A percentile compares a stretch with the other conserved stretches of the same genome.
Evolutionary conservation across 2,113 vertebrate species (phyloP).

Genomic region (Oreochromis spilurus): DNA sequence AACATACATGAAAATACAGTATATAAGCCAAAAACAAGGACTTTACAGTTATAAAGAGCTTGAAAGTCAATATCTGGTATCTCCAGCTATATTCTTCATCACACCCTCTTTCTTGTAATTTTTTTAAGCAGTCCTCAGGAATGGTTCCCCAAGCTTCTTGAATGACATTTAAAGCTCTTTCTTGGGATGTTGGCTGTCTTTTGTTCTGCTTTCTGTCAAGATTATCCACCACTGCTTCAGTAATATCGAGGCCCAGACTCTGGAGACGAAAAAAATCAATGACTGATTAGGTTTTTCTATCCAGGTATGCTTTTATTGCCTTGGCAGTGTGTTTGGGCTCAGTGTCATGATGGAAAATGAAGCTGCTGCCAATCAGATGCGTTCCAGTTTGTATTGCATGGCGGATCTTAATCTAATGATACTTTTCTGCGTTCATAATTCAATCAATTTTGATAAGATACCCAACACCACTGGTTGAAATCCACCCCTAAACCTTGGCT

Average conservation of each 20-base stretch:
- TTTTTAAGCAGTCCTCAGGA: neutral
- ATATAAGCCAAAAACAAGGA: neutral
- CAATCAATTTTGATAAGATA: neutral
- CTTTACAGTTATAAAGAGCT: neutral
- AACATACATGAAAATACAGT: neutral
- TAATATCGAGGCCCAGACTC: neutral
- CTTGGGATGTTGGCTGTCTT: neutral
- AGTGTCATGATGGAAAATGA: neutral
- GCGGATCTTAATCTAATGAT: neutral
- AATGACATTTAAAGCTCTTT: neutral
- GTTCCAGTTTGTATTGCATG: neutral
- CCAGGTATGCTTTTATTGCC: neutral
- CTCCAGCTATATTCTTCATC: neutral
- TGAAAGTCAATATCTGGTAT: neutral
- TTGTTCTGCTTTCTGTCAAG: neutral
- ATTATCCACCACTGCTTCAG: neutral
- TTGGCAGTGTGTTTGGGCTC: neutral
- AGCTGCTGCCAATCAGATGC: neutral
- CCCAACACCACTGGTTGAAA: neutral
- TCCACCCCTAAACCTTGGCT: neutral
- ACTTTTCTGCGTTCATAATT: neutral
- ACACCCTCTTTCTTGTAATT: neutral
- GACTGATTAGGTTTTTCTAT: neutral
- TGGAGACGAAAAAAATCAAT: neutral
- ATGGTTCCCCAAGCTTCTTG: neutral